Evolutionary conservation across 2,113 vertebrate genomes (phyloP).

Genomic region (Aptenodytes patagonicus): DNA sequence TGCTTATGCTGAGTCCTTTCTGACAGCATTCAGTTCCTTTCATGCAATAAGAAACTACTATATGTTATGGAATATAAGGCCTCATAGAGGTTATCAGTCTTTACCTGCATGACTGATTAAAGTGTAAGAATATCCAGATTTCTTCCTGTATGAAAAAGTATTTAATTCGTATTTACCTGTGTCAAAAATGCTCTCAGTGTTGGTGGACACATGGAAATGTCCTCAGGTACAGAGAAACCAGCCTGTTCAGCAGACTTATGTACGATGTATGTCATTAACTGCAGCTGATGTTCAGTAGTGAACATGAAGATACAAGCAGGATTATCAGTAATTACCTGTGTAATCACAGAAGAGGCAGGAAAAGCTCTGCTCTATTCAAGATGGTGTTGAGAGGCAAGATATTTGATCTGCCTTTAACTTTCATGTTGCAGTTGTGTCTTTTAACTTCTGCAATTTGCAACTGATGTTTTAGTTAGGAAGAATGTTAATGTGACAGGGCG

Average conservation of each 20-base stretch:
- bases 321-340: not conserved
- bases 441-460: not conserved
- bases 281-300: not conserved
- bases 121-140: not conserved
- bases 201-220: not conserved
- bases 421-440: not conserved
- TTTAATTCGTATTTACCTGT: not conserved
- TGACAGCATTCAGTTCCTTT: not conserved
- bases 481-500: not conserved
- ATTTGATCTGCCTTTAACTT: not conserved
- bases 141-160: not conserved
- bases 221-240: not conserved
- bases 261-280: not conserved
- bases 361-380: not conserved
- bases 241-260: not conserved
- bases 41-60: rapidly evolving
- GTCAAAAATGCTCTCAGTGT: not conserved
- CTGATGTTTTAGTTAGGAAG: not conserved
- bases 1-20: not conserved
- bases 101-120: not conserved
- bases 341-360: not conserved
- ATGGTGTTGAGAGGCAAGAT: not conserved
- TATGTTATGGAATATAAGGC: not conserved
- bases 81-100: not conserved
- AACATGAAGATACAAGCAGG: not conserved